These are phyloP conservation scores for Stenolophus ochropezus DNA, from an alignment of 2,888 invertebrate species.

Conservation along the genomic window DNA sequence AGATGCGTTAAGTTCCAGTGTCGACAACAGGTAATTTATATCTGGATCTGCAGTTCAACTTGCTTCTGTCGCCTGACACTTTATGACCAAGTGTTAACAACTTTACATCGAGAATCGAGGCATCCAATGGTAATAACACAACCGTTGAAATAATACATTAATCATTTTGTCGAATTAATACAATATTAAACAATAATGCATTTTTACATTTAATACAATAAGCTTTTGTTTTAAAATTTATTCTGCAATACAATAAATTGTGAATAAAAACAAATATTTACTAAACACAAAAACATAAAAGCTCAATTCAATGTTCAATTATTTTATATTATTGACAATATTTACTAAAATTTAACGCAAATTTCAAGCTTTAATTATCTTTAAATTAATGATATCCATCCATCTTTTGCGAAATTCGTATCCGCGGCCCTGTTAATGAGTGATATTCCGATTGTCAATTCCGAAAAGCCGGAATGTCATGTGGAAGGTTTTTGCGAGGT, in stretches of 20 bases:
- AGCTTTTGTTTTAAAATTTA: background rate
- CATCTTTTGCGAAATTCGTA: too few species aligned
- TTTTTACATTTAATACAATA: background rate
- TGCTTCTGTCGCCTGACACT: background rate
- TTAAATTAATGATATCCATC: too few species aligned
- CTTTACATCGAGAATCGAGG: too few species aligned
- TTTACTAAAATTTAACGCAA: too few species aligned
- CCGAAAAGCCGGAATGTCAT: background rate
- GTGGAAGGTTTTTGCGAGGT: background rate
- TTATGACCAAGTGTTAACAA: constrained; percentile 15
- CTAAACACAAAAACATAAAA: too few species aligned
- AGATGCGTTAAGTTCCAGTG: background rate
- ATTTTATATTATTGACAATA: too few species aligned
- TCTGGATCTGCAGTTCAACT: background rate
- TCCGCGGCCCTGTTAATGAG: too few species aligned
- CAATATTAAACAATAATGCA: background rate
- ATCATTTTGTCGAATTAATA: background rate
- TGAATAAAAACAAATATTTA: background rate
- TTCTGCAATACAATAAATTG: background rate
- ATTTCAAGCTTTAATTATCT: too few species aligned
- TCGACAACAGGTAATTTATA: constrained; percentile 12
- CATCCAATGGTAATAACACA: background rate
- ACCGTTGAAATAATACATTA: background rate
- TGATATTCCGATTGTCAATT: background rate
- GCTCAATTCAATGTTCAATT: too few species aligned